phyloP scores from a whole-genome alignment of 2,888 invertebrate species.

The Cantharis lateralis region DNA sequence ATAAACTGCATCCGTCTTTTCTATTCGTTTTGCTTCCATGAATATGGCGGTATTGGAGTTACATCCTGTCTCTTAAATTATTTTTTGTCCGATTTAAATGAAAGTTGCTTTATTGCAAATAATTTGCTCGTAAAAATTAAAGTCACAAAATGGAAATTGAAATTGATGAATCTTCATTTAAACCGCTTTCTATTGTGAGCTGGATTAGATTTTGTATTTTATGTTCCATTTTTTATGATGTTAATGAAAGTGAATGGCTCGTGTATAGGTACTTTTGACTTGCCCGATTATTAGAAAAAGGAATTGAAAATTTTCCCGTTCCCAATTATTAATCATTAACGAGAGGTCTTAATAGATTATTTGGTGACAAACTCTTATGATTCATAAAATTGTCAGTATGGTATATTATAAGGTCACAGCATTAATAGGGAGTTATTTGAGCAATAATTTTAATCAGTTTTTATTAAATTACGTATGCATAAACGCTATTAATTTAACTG shows the following conservation, averaged over 20 bases:
- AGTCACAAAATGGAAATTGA: neutral
- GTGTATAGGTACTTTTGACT: neutral
- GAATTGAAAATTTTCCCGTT: neutral
- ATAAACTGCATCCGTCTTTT: conserved; percentile 13
- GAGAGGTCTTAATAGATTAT: neutral
- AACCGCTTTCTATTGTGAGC: neutral
- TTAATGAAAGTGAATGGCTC: neutral
- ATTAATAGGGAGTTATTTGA: neutral
- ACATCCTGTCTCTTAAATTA: neutral
- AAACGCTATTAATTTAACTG: neutral
- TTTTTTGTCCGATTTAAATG: neutral
- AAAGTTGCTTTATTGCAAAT: neutral
- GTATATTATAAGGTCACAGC: neutral
- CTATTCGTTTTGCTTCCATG: conserved; percentile 12
- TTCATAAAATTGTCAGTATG: neutral
- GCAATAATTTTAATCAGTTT: conserved; percentile 5
- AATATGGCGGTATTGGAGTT: conserved; percentile 3
- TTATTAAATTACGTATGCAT: conserved; percentile 3
- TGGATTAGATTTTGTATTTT: neutral
- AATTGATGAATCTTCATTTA: neutral
- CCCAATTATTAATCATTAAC: neutral
- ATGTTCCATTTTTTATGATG: neutral
- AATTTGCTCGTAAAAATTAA: neutral
- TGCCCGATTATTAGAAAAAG: neutral
- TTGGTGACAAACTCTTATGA: neutral